These are phyloP conservation scores for Ennomos quercinarius DNA, from an alignment of 2,888 invertebrate species.

Conservation along the genomic window DNA sequence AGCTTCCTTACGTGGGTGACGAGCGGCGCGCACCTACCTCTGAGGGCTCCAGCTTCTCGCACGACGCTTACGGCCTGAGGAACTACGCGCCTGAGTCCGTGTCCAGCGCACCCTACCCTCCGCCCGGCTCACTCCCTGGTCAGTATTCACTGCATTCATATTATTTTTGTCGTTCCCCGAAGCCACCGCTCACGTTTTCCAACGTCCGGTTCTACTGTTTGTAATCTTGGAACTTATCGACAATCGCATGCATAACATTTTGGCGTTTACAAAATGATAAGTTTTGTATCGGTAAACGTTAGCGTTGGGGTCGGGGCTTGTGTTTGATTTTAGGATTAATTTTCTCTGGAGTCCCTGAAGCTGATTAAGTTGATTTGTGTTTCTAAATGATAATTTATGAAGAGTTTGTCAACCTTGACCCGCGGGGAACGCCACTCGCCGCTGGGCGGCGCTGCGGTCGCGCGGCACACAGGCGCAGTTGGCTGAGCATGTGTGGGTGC, in stretches of 20 bases:
- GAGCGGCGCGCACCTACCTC: conserved; percentile 88
- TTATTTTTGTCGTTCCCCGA: conserved; percentile 46
- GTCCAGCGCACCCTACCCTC: conserved; percentile 91
- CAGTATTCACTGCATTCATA: conserved; percentile 59
- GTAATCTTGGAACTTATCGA: conserved; percentile 78
- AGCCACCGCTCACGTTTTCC: conserved; percentile 66
- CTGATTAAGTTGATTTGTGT: conserved; percentile 68
- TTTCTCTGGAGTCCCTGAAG: conserved; percentile 41
- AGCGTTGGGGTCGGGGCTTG: conserved; percentile 35
- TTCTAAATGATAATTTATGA: conserved; percentile 75
- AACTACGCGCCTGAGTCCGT: conserved; percentile 91
- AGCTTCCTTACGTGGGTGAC: conserved; percentile 90
- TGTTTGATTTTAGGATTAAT: conserved; percentile 18
- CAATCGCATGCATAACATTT: conserved; percentile 66
- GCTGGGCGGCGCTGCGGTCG: conserved; percentile 72
- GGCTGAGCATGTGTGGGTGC: conserved; percentile 54
- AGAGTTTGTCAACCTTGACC: conserved; percentile 82
- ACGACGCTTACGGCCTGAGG: conserved; percentile 90
- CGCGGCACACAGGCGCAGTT: conserved; percentile 50
- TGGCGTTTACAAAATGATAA: conserved; percentile 76
- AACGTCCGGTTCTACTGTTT: conserved; percentile 69
- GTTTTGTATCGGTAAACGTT: conserved; percentile 44
- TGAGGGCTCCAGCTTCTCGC: conserved; percentile 88
- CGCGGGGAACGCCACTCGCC: conserved; percentile 57
- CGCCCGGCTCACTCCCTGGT: conserved; percentile 89